Percentiles rank a stretch among this genome's conserved stretches.
These are phyloP conservation scores for Actenoides hombroni DNA, from an alignment of 2,113 vertebrate genomes.

Conservation along the genomic window DNA sequence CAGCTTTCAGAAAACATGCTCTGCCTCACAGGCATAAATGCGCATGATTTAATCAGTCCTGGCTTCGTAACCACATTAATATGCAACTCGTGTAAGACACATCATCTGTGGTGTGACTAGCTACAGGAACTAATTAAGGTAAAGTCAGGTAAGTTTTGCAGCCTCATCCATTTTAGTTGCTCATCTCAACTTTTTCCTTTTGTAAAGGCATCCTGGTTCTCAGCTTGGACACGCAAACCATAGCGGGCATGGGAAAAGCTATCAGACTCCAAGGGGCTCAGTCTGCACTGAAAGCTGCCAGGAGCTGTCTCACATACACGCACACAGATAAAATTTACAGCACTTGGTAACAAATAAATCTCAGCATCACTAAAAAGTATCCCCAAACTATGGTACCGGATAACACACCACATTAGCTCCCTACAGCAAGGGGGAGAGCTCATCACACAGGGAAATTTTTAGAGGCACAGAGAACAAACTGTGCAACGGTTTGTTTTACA, in stretches of 20 bases:
- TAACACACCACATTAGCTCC: neutral
- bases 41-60: neutral
- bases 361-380: neutral
- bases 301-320: neutral
- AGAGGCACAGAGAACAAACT: neutral
- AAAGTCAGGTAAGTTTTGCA: neutral
- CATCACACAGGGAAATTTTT: neutral
- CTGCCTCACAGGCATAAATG: slow-evolving; percentile 13
- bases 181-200: slow-evolving; percentile 40
- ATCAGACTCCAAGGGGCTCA: neutral
- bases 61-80: neutral
- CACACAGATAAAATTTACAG: neutral
- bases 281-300: neutral
- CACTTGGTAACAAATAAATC: neutral
- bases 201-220: neutral
- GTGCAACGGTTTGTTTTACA: neutral
- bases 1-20: neutral
- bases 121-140: slow-evolving; percentile 29
- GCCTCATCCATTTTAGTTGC: neutral
- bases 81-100: neutral
- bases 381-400: neutral
- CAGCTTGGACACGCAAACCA: neutral
- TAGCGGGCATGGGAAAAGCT: neutral
- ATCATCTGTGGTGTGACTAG: neutral
- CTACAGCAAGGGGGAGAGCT: neutral